Conservation (phyloP, 2,797 vertebrate genomes). For the Aselliscus stoliczkanus region DNA sequence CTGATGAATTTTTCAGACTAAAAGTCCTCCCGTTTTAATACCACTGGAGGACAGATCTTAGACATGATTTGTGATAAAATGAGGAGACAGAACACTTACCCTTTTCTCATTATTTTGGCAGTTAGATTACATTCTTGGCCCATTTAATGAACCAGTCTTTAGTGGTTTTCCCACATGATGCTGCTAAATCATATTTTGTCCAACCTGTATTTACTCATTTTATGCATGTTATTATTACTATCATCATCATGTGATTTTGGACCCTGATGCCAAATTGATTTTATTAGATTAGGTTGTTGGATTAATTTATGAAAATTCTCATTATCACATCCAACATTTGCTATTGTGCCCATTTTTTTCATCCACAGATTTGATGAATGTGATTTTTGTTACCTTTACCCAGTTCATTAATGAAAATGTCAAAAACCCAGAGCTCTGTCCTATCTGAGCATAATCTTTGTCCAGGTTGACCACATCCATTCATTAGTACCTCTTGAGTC, state of each 20-base stretch:
- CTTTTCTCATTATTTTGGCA: not conserved
- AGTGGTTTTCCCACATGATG: not conserved
- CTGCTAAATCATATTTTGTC: not conserved
- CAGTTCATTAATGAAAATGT: not conserved
- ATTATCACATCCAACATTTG: not conserved
- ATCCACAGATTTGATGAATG: not conserved
- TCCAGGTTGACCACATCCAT: not conserved
- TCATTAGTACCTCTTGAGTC: not conserved
- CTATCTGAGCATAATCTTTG: not conserved
- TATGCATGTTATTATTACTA: not conserved
- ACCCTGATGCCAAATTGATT: not conserved
- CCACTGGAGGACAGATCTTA: not conserved
- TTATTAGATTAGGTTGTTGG: not conserved
- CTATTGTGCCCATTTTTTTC: not conserved
- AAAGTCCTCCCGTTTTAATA: not conserved
- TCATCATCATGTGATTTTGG: not conserved
- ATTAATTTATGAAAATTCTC: not conserved
- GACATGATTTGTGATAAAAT: not conserved
- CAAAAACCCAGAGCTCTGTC: not conserved
- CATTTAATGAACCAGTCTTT: not conserved
- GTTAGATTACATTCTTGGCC: not conserved
- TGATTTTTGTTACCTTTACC: not conserved
- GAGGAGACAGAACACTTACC: not conserved
- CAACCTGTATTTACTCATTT: not conserved
- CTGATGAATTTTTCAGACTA: not conserved